Percentiles rank a stretch among this genome's conserved stretches.
Evolutionary conservation across 2,113 vertebrate genomes (phyloP).

Genomic region (Calcarius ornatus): DNA sequence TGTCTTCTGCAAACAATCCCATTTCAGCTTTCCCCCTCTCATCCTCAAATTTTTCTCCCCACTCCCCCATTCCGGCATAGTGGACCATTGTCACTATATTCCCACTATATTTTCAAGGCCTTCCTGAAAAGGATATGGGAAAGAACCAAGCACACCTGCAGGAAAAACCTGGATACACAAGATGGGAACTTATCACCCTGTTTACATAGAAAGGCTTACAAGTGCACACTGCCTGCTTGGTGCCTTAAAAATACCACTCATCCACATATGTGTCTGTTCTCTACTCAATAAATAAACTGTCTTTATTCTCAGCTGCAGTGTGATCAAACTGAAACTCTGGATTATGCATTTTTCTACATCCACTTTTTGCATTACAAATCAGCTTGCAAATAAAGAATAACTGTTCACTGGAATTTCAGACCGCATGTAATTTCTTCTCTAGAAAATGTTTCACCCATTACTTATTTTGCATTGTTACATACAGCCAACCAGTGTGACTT

Average conservation of each 20-base stretch:
- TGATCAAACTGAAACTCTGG: background rate
- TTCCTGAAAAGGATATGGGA: background rate
- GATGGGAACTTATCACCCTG: background rate
- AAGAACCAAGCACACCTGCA: background rate
- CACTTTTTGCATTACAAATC: slow-evolving; percentile 38
- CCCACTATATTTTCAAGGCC: background rate
- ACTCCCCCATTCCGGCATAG: background rate
- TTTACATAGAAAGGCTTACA: background rate
- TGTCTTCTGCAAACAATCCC: background rate
- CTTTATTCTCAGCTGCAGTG: background rate
- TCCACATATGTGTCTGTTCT: background rate
- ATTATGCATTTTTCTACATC: background rate
- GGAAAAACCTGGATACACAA: background rate
- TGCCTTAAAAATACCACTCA: background rate
- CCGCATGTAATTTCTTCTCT: background rate
- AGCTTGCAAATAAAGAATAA: slow-evolving; percentile 24
- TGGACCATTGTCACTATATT: background rate
- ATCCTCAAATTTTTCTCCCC: background rate
- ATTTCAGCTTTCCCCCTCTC: background rate
- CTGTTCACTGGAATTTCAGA: background rate
- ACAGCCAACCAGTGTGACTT: background rate
- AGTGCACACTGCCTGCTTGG: background rate
- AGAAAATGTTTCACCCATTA: background rate
- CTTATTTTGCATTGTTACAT: background rate
- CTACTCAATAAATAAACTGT: background rate